Base-by-base conservation (phyloP, 2,888 invertebrate genomes). In the Strigamia crassipes region DNA sequence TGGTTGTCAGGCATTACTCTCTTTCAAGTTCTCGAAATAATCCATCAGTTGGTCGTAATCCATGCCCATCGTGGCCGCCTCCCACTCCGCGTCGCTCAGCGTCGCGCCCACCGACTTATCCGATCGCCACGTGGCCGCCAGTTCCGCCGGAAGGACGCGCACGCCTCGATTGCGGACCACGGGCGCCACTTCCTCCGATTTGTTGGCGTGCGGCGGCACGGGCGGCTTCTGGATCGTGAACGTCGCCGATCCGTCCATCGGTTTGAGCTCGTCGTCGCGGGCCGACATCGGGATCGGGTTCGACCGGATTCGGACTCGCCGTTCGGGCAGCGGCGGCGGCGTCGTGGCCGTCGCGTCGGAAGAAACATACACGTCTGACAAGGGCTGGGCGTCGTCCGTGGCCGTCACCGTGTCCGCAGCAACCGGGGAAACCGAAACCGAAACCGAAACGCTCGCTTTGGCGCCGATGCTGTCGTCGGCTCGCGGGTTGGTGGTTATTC, bases 1-100 rank as follows among this genome's bases (percentile, higher is more conserved):
- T 80, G 80, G 80, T 80, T 80, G 80, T 88, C 86, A 90, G 84
- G 91, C 90, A 84, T 89, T 90, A 1, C 91, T 91, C 91, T 96
- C 96, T 92, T 97, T 97, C 87, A 98, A 91, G 91, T 96, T 97
- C 91, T 97, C 96, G 91, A 98, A 97, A 90, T 97, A 97, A 88
- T 96, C 94, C 95, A 97, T 95, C 89, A 98, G 94, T 91, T 97
- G 96, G 88, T 97, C 96, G 90, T 97, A 97, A 90, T 97, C 96
- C 96, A 97, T 95, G 87, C 94, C 94, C 83, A 91, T 83, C 89
- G 90, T 82, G 66, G 83, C 82, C 31, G 84, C 80, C 73, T 83
- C 81, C 84, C 84, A 84, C 77, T 85, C 82, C 83, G 81, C 82
- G 82, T 66, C 79, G 81, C 66, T 27, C 82, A 78, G 23, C 82